Evolutionary conservation across 1,140 invertebrate species (phyloP).

Genomic region (Coelopa frigida): DNA sequence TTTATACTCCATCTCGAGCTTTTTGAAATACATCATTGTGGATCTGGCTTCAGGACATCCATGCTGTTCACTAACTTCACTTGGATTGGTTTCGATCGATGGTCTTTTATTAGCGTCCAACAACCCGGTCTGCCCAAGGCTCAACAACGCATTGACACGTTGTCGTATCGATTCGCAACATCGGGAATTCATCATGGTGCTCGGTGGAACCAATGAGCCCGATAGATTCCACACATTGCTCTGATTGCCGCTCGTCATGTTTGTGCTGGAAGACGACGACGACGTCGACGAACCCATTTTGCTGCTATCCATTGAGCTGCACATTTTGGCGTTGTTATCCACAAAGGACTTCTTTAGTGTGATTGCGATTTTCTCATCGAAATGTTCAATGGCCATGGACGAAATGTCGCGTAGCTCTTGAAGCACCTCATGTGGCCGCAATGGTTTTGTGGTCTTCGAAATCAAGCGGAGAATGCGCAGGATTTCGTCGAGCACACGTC

Average conservation of each 20-base stretch:
- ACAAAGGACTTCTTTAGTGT: conserved; percentile 17
- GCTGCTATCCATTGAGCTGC: neutral
- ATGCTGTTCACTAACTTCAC: neutral
- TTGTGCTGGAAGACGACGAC: neutral
- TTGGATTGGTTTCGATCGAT: too few species aligned
- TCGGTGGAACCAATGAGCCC: too few species aligned
- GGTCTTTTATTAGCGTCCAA: too few species aligned
- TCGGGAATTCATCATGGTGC: too few species aligned
- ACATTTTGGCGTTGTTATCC: conserved; percentile 3
- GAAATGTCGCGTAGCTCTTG: conserved; percentile 86
- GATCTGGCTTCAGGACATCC: conserved; percentile 11
- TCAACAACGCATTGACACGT: too few species aligned
- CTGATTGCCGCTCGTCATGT: neutral
- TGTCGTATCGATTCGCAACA: too few species aligned
- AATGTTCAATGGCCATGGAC: conserved; percentile 95
- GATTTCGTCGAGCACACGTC: conserved; percentile 87
- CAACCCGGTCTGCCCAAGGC: too few species aligned
- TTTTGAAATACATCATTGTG: conserved; percentile 13
- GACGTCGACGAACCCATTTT: too few species aligned
- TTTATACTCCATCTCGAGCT: conserved; percentile 15
- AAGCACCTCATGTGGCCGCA: conserved; percentile 74
- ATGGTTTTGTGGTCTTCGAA: conserved; percentile 57
- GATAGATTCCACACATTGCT: neutral
- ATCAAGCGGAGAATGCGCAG: conserved; percentile 64
- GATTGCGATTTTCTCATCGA: conserved; percentile 75